phyloP scores from a whole-genome alignment of 2,797 vertebrate genomes.

The Xiphorhynchus erythropygius region DNA sequence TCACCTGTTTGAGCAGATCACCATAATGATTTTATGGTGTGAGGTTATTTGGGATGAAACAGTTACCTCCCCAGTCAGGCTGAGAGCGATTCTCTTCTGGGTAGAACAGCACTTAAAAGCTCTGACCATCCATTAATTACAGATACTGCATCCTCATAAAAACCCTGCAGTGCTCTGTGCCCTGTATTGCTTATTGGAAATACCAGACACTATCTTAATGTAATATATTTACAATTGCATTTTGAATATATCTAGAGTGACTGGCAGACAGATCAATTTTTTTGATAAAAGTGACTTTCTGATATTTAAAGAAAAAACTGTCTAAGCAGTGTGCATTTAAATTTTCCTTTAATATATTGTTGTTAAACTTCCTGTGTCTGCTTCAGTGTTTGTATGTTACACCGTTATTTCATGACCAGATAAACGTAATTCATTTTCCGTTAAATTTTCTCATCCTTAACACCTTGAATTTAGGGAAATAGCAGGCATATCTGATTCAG shows the following conservation, averaged over 20 bases:
- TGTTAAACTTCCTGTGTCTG: neutral
- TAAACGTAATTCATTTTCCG: constrained; percentile 3
- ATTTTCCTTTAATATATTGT: neutral
- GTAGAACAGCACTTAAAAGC: neutral
- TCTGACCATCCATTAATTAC: neutral
- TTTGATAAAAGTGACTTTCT: neutral
- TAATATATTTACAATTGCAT: constrained; percentile 15
- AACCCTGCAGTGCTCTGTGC: neutral
- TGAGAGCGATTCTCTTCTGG: neutral
- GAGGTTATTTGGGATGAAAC: neutral
- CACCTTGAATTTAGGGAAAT: neutral
- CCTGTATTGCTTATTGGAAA: neutral
- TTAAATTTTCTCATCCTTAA: constrained; percentile 1
- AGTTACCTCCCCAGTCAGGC: neutral
- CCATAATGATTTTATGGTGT: neutral
- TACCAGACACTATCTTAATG: neutral
- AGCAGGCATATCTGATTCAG: neutral
- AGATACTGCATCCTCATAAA: neutral
- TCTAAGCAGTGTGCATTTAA: neutral
- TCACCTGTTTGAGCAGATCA: neutral
- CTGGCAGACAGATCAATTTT: constrained; percentile 6
- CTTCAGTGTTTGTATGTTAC: neutral
- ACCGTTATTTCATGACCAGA: neutral
- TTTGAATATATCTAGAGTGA: constrained; percentile 1
- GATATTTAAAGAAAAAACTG: neutral